Evolutionary conservation across 2,888 invertebrate species (phyloP), one percentile per base, ranked within the genome.

Genomic region (Cantharis rufa): DNA sequence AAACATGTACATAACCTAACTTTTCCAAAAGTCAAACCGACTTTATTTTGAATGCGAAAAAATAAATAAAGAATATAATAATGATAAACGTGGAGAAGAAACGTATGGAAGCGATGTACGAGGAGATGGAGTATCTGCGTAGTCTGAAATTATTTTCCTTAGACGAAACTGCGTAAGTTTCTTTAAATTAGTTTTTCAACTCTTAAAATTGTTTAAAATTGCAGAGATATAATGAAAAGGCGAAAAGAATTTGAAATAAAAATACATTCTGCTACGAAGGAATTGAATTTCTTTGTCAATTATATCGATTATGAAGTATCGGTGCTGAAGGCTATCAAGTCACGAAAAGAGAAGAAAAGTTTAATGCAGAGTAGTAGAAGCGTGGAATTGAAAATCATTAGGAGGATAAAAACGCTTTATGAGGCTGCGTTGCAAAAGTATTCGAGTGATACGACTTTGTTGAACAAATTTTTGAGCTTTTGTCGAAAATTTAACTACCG

Each of bases 61-160:
- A 48, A n/a, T 48, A 48, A 48, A 48, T 48, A n/a, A 48, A 48
- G n/a, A 13, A 48, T 9, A 48, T 48, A 18, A 75, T 15, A 70
- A 96, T 96, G 96, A 94, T 95, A n/a, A 96, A 96, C 89, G 91
- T 93, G 88, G 94, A 95, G 1, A 93, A 94, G 85, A 92, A 92
- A 86, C 91, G 92, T 85, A 91, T 94, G 82, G 96, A 96, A 89
- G 92, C 92, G 80, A 92, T 94, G 91, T 91, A 95, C 83, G 93
- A 93, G 79, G 95, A 95, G 87, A 90, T 96, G 85, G 95, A 96
- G 86, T 92, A 94, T 85, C 93, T 96, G 92, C 91, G 92, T 84
- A 90, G 92, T 82, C 91, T 92, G 32, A 91, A 92, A 84, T 88
- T 96, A 71, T 95, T 94, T 84, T 90, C 91, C 9, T 90, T 91